Evolutionary conservation across 2,797 vertebrate species (phyloP).

Genomic region (Vultur gryphus): DNA sequence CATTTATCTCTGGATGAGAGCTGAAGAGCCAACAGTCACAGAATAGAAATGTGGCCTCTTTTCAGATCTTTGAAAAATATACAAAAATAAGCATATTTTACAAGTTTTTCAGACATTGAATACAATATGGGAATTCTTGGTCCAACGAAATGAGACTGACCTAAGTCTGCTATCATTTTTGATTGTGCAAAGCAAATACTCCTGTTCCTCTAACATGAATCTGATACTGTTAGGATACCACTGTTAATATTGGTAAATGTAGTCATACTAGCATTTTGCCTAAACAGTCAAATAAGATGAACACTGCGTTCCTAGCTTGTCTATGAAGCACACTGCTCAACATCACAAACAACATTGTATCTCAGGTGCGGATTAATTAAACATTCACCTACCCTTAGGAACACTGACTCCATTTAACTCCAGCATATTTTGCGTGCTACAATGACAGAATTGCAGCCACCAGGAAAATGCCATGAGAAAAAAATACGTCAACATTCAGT

Average conservation of each 20-base stretch:
- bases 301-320: not conserved
- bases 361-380: not conserved
- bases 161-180: not conserved
- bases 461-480: not conserved
- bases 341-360: not conserved
- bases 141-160: not conserved
- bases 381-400: rapidly evolving
- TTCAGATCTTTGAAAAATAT: not conserved
- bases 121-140: not conserved
- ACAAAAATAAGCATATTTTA: not conserved
- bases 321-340: not conserved
- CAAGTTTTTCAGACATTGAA: not conserved
- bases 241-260: not conserved
- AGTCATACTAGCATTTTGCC: not conserved
- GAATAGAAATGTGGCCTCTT: not conserved
- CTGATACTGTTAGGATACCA: not conserved
- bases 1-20: not conserved
- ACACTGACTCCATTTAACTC: not conserved
- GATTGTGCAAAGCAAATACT: not conserved
- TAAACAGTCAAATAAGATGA: not conserved
- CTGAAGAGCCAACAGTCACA: not conserved
- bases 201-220: not conserved
- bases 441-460: not conserved
- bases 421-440: not conserved
- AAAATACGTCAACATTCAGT: not conserved